These are phyloP conservation scores for Temnothorax ravouxi DNA, from an alignment of 2,888 invertebrate genomes.

Conservation along the genomic window DNA sequence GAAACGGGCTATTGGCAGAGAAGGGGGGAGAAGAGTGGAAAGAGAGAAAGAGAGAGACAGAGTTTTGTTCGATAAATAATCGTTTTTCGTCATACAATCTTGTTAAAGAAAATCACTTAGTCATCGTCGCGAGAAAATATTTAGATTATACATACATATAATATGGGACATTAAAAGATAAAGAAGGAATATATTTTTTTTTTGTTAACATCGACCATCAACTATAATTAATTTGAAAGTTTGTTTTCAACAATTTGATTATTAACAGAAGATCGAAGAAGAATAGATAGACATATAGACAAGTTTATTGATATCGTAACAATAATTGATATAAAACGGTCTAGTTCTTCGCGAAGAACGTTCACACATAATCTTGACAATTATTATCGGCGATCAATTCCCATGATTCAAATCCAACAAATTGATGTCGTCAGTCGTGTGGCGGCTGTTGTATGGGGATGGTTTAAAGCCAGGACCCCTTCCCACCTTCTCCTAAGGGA, in stretches of 20 bases:
- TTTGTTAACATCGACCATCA: background rate
- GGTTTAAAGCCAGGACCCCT: conserved; percentile 71
- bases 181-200: background rate
- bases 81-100: conserved; percentile 14
- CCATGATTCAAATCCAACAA: conserved; percentile 64
- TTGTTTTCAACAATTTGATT: background rate
- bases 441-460: conserved; percentile 36
- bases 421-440: conserved; percentile 64
- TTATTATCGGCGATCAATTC: conserved; percentile 36
- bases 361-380: background rate
- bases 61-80: conserved; percentile 4
- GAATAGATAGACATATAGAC: background rate
- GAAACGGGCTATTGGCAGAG: conserved; percentile 32
- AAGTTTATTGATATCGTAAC: background rate
- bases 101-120: conserved; percentile 31
- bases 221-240: background rate
- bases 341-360: background rate
- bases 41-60: background rate
- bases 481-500: conserved; percentile 65
- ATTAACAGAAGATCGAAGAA: background rate
- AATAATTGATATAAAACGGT: conserved; percentile 9
- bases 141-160: background rate
- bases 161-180: too few species aligned
- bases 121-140: background rate
- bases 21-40: background rate